Base-by-base conservation (phyloP, 2,888 invertebrate genomes). In the Leucophenga montana region DNA sequence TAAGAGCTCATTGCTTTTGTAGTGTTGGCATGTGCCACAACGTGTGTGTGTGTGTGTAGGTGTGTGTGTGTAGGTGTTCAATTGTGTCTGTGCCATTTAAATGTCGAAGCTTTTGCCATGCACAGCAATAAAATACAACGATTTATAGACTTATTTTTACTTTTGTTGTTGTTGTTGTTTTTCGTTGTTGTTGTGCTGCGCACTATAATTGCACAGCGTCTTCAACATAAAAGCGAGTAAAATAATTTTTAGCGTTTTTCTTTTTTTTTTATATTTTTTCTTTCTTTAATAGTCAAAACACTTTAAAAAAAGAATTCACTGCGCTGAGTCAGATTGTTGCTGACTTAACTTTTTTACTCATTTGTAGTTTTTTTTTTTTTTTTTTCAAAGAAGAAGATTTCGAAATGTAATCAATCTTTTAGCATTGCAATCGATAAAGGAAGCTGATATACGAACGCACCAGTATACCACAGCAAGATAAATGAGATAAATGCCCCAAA, bases 71-170 rank as follows among this genome's bases (percentile, higher is more conserved):
- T 39, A 39, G 39, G 39, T 39, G 39, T 39, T 39, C 39, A 39
- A 39, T 18, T n/a, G n/a, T n/a, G n/a, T n/a, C n/a, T 18, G 16
- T 79, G 80, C 85, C 83, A 85, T 85, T 85, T 82, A 84, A 80
- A 84, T 85, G 85, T 85, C 85, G 85, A 82, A 77, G 84, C 84
- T 73, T 74, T 75, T 69, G 68, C 65, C 69, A 69, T 71, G 69
- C 69, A 64, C 53, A 77, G 83, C 77, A 85, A 85, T 85, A 85
- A 85, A 85, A 85, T 83, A 71, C 78, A 79, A 84, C 77, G 82
- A 85, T 85, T 85, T 85, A 85, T 85, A 73, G 82, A 77, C 83
- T 80, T 77, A 81, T 84, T 76, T 80, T 39, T 33, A n/a, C 39
- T 39, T 39, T 39, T 8, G 1, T 39, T 39, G 3, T 39, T 27